A percentile compares a stretch with the other conserved stretches of the same genome.
Evolutionary conservation across 2,797 vertebrate species (phyloP).

Genomic region (Onychomys arenicola): DNA sequence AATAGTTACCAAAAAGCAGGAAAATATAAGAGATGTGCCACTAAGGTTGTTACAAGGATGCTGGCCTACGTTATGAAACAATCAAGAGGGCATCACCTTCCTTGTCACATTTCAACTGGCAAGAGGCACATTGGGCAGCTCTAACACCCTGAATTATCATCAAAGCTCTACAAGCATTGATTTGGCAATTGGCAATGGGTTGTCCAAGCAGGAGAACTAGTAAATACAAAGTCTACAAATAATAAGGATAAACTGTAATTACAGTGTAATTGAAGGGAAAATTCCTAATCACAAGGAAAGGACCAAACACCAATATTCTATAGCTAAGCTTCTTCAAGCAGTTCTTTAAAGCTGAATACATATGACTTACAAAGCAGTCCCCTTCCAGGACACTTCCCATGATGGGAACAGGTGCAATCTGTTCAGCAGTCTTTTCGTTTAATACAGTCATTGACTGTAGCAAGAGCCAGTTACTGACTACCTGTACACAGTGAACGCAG

Average conservation of each 20-base stretch:
- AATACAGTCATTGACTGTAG: background rate
- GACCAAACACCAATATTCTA: constrained; percentile 18
- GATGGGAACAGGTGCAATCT: constrained; percentile 1
- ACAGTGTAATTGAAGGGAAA: constrained; percentile 16
- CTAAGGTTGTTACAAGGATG: background rate
- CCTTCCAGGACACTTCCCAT: background rate
- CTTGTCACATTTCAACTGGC: background rate
- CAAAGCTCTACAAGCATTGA: background rate
- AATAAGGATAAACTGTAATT: background rate
- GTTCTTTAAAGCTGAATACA: background rate
- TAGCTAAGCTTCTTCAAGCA: background rate
- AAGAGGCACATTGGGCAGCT: background rate
- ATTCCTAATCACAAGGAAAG: constrained; percentile 34
- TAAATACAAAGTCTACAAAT: background rate
- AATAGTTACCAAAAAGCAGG: background rate
- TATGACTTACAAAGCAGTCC: background rate
- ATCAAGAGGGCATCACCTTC: background rate
- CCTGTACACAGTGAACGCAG: background rate
- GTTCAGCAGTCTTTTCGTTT: constrained; percentile 43
- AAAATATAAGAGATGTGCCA: background rate
- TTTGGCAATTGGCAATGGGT: background rate
- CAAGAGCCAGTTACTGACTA: background rate
- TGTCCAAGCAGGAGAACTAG: background rate
- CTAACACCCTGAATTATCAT: background rate
- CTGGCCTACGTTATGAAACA: background rate